Conservation (phyloP, 2,888 invertebrate genomes). For the Pyrgus malvae region DNA sequence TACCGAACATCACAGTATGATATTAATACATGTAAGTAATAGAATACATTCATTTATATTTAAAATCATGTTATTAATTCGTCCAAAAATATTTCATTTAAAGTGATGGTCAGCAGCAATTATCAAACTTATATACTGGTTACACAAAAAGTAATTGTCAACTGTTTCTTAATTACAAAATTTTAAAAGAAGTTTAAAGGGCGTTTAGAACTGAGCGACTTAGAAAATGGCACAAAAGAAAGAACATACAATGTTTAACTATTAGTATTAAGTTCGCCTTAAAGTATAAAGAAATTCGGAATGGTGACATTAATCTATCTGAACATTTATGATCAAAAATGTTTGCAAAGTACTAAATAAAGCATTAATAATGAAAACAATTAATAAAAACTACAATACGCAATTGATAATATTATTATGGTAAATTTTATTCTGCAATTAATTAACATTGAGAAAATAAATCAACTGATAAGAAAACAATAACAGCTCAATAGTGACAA, state of each 20-base stretch:
- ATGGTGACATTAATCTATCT: constrained; percentile 40
- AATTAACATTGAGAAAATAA: constrained; percentile 27
- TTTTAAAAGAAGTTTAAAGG: background rate
- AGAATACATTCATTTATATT: background rate
- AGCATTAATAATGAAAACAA: constrained; percentile 7
- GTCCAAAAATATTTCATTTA: constrained; percentile 9
- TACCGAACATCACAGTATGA: constrained; percentile 28
- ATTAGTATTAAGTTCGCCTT: constrained; percentile 36
- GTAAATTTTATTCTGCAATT: constrained; percentile 15
- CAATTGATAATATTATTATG: constrained; percentile 14
- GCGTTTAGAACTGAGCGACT: constrained; percentile 26
- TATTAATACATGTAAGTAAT: constrained; percentile 16
- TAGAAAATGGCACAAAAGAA: constrained; percentile 57
- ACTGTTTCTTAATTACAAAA: background rate
- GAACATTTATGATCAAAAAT: constrained; percentile 4
- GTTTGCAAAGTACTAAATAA: too few relatives aligned
- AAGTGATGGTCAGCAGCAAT: constrained; percentile 2
- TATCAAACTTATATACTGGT: background rate
- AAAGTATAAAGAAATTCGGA: constrained; percentile 44
- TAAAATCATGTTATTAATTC: background rate
- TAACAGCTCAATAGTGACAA: constrained; percentile 60
- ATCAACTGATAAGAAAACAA: constrained; percentile 49
- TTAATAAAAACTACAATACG: constrained; percentile 2
- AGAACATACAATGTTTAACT: constrained; percentile 31
- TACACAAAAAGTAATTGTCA: background rate